These are phyloP conservation scores for Lamproptera curius DNA, from an alignment of 2,888 invertebrate genomes.

Conservation along the genomic window DNA sequence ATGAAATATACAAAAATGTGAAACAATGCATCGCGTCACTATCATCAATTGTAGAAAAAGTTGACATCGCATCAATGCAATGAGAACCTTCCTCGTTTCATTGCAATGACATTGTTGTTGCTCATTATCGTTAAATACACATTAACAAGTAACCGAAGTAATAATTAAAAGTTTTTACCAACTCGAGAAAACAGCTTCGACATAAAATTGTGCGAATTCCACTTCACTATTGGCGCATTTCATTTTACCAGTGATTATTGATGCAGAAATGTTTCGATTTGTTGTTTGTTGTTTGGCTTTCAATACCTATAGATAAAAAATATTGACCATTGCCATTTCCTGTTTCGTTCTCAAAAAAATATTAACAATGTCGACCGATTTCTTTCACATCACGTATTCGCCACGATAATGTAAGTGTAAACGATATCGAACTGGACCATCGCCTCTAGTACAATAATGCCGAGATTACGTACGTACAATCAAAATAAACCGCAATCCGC, in stretches of 20 bases:
- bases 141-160: constrained; percentile 14
- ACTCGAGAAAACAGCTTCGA: constrained; percentile 4
- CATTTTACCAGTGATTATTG: no score
- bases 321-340: not conserved
- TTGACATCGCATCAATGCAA: constrained; percentile 39
- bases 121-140: constrained; percentile 27
- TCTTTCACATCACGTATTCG: constrained; percentile 5
- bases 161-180: constrained; percentile 20
- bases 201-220: not conserved
- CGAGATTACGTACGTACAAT: constrained; percentile 44
- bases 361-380: no score
- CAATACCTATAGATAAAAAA: not conserved
- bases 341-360: no score
- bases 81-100: constrained; percentile 28
- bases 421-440: constrained; percentile 2
- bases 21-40: constrained; percentile 13
- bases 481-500: constrained; percentile 51
- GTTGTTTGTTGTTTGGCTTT: not conserved
- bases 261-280: no score
- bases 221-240: not conserved
- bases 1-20: constrained; percentile 13
- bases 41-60: constrained; percentile 25
- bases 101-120: constrained; percentile 32
- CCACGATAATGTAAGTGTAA: constrained; percentile 9
- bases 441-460: constrained; percentile 41